These are phyloP conservation scores for Rosalia funebris DNA, from an alignment of 2,888 invertebrate species.

Conservation along the genomic window DNA sequence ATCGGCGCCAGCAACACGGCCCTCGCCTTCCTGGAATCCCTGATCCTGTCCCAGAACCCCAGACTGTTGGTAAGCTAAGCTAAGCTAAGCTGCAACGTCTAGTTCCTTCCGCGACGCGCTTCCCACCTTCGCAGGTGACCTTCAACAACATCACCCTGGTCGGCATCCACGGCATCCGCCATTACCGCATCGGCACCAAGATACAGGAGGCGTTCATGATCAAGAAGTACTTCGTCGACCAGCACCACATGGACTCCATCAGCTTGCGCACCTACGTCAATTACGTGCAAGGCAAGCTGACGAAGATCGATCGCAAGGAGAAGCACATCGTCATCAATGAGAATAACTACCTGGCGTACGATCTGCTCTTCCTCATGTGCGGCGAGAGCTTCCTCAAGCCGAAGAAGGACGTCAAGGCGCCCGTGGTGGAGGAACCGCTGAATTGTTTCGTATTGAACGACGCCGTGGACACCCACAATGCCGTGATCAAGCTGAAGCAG, in stretches of 20 bases:
- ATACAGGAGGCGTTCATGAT: slow-evolving; percentile 66
- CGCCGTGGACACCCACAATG: slow-evolving; percentile 66
- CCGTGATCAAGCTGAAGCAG: slow-evolving; percentile 59
- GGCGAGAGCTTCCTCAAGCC: slow-evolving; percentile 71
- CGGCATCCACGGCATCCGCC: slow-evolving; percentile 71
- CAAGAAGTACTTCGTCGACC: slow-evolving; percentile 67
- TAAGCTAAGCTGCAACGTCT: too few species aligned
- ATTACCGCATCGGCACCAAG: slow-evolving; percentile 56
- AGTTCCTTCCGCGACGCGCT: neutral
- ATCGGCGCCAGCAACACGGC: slow-evolving; percentile 75
- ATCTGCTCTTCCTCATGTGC: slow-evolving; percentile 68
- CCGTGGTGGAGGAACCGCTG: slow-evolving; percentile 60
- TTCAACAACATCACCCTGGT: slow-evolving; percentile 79
- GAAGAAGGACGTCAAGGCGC: slow-evolving; percentile 51
- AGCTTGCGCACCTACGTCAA: slow-evolving; percentile 74
- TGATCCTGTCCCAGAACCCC: slow-evolving; percentile 66
- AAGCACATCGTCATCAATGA: slow-evolving; percentile 69
- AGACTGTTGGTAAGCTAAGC: slow-evolving; percentile 42
- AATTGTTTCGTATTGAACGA: slow-evolving; percentile 74
- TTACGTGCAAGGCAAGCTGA: slow-evolving; percentile 71
- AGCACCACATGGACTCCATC: slow-evolving; percentile 67
- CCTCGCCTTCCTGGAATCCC: slow-evolving; percentile 70
- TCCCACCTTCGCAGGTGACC: slow-evolving; percentile 63
- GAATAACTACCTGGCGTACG: slow-evolving; percentile 64
- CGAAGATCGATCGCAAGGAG: slow-evolving; percentile 56